Evolutionary conservation across 2,113 vertebrate species (phyloP).

Genomic region (Tachuris rubrigastra): DNA sequence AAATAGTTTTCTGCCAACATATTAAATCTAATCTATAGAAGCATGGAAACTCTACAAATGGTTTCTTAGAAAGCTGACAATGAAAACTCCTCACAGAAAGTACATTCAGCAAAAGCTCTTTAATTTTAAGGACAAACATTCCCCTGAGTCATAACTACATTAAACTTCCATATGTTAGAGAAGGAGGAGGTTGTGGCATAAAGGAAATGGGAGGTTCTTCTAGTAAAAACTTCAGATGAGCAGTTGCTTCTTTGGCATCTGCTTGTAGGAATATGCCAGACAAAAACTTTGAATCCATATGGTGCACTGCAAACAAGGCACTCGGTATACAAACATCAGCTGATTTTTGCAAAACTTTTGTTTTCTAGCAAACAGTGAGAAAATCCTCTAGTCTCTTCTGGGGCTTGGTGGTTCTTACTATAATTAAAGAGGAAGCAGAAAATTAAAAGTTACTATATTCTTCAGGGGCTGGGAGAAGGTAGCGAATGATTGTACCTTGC

Average conservation of each 20-base stretch:
- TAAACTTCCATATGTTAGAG: background rate
- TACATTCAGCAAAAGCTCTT: background rate
- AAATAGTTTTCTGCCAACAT: background rate
- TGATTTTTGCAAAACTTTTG: background rate
- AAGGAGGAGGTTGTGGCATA: background rate
- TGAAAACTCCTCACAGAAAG: background rate
- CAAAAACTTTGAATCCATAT: constrained; percentile 11
- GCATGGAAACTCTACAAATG: background rate
- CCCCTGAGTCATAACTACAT: background rate
- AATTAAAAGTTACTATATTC: background rate
- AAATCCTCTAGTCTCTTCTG: background rate
- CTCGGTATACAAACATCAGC: background rate
- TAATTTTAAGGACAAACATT: background rate
- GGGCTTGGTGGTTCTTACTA: background rate
- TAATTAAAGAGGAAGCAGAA: background rate
- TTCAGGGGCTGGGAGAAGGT: background rate
- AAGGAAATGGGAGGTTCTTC: background rate
- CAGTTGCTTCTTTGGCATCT: constrained; percentile 42
- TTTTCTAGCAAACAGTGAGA: background rate
- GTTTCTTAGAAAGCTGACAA: background rate
- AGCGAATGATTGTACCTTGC: rapidly evolving
- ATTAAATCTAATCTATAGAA: background rate
- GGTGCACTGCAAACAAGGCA: background rate
- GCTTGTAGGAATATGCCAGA: constrained; percentile 26
- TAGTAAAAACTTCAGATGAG: constrained; percentile 5